Evolutionary conservation across 2,888 invertebrate species (phyloP), one percentile per base, ranked within the genome.

Genomic region (Drosophila vallismaia): DNA sequence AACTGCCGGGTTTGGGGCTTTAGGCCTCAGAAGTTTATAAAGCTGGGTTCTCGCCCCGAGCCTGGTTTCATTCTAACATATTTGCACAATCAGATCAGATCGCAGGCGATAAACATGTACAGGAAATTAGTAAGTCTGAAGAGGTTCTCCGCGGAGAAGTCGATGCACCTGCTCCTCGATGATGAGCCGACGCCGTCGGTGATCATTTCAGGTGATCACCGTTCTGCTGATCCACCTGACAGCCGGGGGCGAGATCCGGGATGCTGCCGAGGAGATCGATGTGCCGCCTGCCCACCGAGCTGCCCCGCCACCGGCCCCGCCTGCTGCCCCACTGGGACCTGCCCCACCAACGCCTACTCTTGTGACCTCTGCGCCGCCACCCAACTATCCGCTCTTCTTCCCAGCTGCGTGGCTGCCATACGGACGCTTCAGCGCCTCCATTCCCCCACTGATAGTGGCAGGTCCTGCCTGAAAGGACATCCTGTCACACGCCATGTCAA

Each of bases 341-440:
- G 36, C 36, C 36, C 36, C 67, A 26, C 73, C 5, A 44, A 58
- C 51, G 6, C 55, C 28, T 12, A 26, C 69, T 29, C 63, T 55
- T 76, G 80, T 62, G 60, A 60, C 55, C 70, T 71, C 56, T 68
- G 79, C 78, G 38, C 76, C 70, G 57, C 87, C 64, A 42, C 53
- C 40, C 51, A 58, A 14, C 26, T 86, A 74, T 64, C 86, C 76
- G 52, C 76, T 73, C 45, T 81, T 54, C 75, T 87, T 69, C 80
- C 88, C 69, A 64, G 93, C 93, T 90, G 93, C 92, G 58, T 91
- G 93, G 84, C 93, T 93, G 48, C 92, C 84, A 71, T 90, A 75
- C 85, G 90, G 80, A 77, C 83, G 2, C 26, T 82, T 26, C 86
- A 80, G 31, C 66, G 59, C 10, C 38, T 45, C 53, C 38, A 52